Conservation (phyloP, 37 sponge, comb jelly and placozoan genomes). For the Aplysina aerophoba region DNA sequence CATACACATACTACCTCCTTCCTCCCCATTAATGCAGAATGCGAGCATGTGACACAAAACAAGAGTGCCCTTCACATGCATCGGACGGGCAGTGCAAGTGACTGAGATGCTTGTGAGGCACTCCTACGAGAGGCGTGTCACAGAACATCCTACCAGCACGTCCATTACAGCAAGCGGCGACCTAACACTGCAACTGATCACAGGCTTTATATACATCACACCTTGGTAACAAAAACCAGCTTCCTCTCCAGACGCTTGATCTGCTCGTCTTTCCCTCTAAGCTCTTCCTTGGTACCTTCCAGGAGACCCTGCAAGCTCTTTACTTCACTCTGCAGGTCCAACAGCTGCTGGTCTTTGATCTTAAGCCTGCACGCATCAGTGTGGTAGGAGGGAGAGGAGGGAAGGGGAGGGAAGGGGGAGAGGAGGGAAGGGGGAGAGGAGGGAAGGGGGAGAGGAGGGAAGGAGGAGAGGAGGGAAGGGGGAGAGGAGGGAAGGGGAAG, state of each 20-base stretch:
- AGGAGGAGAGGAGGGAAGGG: neutral
- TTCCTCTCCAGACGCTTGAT: conserved; percentile 70
- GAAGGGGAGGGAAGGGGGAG: neutral
- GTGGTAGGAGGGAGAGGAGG: too few relatives aligned
- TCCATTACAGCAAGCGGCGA: too few relatives aligned
- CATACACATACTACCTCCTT: too few relatives aligned
- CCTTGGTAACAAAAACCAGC: conserved; percentile 73
- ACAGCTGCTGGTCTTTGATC: neutral
- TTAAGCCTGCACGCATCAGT: neutral
- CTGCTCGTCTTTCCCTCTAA: conserved; percentile 40
- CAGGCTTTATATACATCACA: neutral
- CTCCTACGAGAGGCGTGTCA: too few relatives aligned
- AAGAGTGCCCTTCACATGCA: too few relatives aligned
- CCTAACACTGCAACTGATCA: too few relatives aligned
- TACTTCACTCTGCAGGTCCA: neutral
- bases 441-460: neutral
- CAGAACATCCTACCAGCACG: too few relatives aligned
- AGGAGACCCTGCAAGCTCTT: neutral
- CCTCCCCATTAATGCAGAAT: too few relatives aligned
- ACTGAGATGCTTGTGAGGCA: neutral
- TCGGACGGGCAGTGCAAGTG: too few relatives aligned
- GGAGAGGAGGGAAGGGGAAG: too few relatives aligned
- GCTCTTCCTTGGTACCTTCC: conserved; percentile 15
- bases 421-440: neutral
- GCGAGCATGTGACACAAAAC: too few relatives aligned